Conservation (phyloP, 2,797 vertebrate genomes). For the Pantherophis vulpinus region DNA sequence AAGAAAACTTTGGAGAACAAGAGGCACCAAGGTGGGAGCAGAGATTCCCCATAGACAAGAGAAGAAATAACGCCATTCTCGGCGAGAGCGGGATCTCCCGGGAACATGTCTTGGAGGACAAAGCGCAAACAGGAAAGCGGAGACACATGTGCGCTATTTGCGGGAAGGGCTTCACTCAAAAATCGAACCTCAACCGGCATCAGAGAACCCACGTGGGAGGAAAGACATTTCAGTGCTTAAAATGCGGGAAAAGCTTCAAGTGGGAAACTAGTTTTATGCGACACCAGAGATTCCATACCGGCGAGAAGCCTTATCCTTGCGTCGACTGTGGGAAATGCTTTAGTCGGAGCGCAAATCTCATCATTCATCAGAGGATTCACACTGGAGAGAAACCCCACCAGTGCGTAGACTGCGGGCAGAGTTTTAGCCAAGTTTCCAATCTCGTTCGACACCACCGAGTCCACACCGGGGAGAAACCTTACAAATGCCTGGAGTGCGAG, state of each 20-base stretch:
- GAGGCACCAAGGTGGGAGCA: background rate
- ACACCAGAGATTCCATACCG: slow-evolving; percentile 18
- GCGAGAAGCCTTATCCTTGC: slow-evolving; percentile 28
- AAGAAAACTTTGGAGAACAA: background rate
- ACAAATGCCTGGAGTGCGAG: slow-evolving; percentile 21
- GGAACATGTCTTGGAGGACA: background rate
- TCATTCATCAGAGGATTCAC: slow-evolving; percentile 55
- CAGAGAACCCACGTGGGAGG: slow-evolving; percentile 19
- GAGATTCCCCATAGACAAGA: background rate
- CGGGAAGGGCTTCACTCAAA: slow-evolving; percentile 29
- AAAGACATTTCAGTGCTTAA: slow-evolving; percentile 47
- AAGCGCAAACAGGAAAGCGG: background rate
- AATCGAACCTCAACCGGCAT: slow-evolving; percentile 24
- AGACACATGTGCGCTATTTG: background rate
- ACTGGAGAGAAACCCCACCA: slow-evolving; percentile 31
- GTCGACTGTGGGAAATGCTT: slow-evolving; percentile 20
- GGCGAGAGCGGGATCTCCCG: background rate
- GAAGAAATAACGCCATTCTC: background rate
- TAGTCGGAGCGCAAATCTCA: slow-evolving; percentile 56
- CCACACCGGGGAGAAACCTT: slow-evolving; percentile 16
- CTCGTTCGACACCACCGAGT: background rate
- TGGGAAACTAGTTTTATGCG: slow-evolving; percentile 19
- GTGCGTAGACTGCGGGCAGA: slow-evolving; percentile 18
- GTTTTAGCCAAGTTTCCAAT: slow-evolving; percentile 22
- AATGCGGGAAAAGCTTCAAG: slow-evolving; percentile 47